These are phyloP conservation scores for Aphis craccivora DNA, from an alignment of 1,140 invertebrate genomes.

Conservation along the genomic window DNA sequence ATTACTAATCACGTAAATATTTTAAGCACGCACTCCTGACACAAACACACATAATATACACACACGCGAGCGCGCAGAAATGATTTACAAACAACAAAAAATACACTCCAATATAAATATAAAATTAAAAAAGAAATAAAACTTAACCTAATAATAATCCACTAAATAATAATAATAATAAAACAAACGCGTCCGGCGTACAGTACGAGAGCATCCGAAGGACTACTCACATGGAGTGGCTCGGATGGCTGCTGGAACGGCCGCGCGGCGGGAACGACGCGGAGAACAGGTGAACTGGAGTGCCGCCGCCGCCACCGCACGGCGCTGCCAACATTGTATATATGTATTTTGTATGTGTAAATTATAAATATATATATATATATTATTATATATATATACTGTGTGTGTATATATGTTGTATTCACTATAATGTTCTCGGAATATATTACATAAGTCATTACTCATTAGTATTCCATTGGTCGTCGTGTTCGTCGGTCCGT, in stretches of 20 bases:
- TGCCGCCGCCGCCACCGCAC: constrained; percentile 34
- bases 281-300: constrained; percentile 58
- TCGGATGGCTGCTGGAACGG: constrained; percentile 48
- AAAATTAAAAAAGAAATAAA: neutral
- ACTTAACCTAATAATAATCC: neutral
- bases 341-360: neutral
- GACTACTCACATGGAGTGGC: constrained; percentile 55
- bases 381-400: neutral
- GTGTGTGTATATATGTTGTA: neutral
- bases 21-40: neutral
- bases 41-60: neutral
- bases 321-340: constrained; percentile 50
- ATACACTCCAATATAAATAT: neutral
- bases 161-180: neutral
- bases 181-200: neutral
- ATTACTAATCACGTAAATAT: neutral
- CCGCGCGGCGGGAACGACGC: constrained; percentile 47
- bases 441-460: constrained; percentile 40
- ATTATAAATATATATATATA: neutral
- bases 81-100: neutral
- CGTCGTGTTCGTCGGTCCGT: constrained; percentile 16
- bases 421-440: constrained; percentile 22
- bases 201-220: constrained; percentile 47
- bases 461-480: constrained; percentile 46
- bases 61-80: neutral